These are phyloP conservation scores for Hoplias malabaricus DNA, from an alignment of 2,113 vertebrate genomes.

Conservation along the genomic window DNA sequence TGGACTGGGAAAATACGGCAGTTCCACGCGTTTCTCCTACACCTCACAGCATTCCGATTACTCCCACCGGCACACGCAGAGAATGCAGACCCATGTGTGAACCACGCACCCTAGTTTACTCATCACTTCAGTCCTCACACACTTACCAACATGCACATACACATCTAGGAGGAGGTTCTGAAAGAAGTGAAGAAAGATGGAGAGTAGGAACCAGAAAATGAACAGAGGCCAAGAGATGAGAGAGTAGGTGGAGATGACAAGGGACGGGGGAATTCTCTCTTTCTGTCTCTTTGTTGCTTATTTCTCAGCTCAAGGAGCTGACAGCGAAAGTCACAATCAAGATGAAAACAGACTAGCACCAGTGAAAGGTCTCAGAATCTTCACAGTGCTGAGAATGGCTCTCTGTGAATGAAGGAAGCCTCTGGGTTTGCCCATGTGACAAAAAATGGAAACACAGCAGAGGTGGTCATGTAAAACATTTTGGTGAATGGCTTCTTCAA, in stretches of 20 bases:
- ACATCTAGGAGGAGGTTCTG: slow-evolving; percentile 26
- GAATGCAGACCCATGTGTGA: slow-evolving; percentile 98
- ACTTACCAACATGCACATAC: slow-evolving; percentile 52
- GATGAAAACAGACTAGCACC: slow-evolving; percentile 58
- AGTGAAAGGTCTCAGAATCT: slow-evolving; percentile 57
- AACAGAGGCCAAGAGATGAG: slow-evolving; percentile 36
- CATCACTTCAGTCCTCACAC: slow-evolving; percentile 30
- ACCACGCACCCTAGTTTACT: slow-evolving; percentile 39
- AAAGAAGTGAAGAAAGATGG: slow-evolving; percentile 22
- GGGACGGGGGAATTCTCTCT: slow-evolving; percentile 31
- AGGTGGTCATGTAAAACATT: slow-evolving; percentile 18
- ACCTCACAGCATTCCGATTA: slow-evolving; percentile 95
- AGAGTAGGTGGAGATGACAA: slow-evolving; percentile 49
- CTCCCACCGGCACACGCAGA: slow-evolving; percentile 91
- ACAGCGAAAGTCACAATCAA: slow-evolving; percentile 77
- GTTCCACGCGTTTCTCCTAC: slow-evolving; percentile 90
- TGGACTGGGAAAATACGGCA: slow-evolving; percentile 84
- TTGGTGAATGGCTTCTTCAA: slow-evolving; percentile 46
- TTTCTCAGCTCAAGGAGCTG: slow-evolving; percentile 70
- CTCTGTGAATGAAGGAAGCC: slow-evolving; percentile 45
- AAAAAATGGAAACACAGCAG: background rate
- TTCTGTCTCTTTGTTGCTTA: slow-evolving; percentile 60
- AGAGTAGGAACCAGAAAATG: slow-evolving; percentile 2
- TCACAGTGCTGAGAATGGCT: slow-evolving; percentile 44
- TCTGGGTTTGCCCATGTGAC: slow-evolving; percentile 21